phyloP scores from a whole-genome alignment of 2,797 vertebrate species.

The Anniella stebbinsi region DNA sequence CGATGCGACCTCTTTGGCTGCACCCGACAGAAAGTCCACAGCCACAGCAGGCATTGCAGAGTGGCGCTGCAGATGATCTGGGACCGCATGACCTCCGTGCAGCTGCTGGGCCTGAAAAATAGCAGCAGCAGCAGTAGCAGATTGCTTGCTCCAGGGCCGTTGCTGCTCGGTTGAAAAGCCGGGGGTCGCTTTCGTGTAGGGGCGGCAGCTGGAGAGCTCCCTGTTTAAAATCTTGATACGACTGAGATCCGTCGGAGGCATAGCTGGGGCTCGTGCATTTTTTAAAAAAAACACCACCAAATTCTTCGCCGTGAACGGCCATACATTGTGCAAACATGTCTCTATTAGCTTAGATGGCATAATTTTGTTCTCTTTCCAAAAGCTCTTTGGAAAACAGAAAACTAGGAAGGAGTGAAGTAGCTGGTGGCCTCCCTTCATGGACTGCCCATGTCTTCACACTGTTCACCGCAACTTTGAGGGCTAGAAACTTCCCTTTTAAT shows the following conservation, averaged over 20 bases:
- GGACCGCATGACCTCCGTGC: slow-evolving; percentile 79
- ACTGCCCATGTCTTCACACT: neutral
- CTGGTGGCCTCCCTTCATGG: no score
- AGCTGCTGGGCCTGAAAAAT: slow-evolving; percentile 86
- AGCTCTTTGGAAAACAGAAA: neutral
- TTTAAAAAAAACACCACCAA: neutral
- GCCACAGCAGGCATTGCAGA: slow-evolving; percentile 77
- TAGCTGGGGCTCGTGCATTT: neutral
- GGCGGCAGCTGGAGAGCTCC: neutral
- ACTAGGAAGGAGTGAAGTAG: neutral
- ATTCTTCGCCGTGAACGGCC: neutral
- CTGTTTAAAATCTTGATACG: neutral
- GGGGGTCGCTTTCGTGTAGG: slow-evolving; percentile 82
- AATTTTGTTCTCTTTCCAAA: neutral
- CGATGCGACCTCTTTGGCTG: slow-evolving; percentile 52
- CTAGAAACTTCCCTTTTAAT: neutral
- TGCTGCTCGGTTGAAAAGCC: neutral
- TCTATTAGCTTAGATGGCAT: neutral
- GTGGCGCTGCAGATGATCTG: slow-evolving; percentile 81
- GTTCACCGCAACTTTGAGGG: neutral
- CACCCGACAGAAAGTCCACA: slow-evolving; percentile 59
- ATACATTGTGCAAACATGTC: neutral
- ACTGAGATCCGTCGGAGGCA: neutral
- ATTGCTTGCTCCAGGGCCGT: slow-evolving; percentile 77
- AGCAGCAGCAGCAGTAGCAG: slow-evolving; percentile 75